A percentile compares a stretch with the other conserved stretches of the same genome.
Conservation (phyloP, 2,888 invertebrate species). For the Volucella zonaria region DNA sequence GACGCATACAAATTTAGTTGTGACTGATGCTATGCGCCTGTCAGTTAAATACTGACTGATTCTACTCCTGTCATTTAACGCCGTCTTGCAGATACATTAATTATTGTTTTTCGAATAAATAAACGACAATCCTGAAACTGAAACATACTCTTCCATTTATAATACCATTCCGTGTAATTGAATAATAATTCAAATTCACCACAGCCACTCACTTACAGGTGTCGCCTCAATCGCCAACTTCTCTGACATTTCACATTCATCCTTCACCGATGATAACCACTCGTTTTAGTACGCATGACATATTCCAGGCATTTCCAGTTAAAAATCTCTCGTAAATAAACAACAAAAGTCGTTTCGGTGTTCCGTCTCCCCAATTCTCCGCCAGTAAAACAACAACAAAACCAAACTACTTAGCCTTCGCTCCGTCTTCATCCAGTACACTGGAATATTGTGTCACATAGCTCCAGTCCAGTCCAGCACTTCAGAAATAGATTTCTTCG, state of each 20-base stretch:
- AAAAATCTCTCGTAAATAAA: slow-evolving; percentile 69
- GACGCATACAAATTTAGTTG: no score
- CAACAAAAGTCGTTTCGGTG: slow-evolving; percentile 62
- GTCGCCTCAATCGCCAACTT: slow-evolving; percentile 10
- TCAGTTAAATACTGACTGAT: no score
- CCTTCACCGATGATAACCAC: slow-evolving; percentile 13
- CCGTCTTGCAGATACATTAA: no score
- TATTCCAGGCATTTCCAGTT: slow-evolving; percentile 55
- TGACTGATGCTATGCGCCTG: no score
- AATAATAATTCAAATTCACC: slow-evolving; percentile 33
- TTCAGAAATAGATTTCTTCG: slow-evolving; percentile 69
- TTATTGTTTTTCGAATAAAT: no score
- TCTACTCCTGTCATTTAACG: no score
- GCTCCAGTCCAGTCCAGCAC: slow-evolving; percentile 63
- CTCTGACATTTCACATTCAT: slow-evolving; percentile 48
- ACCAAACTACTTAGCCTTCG: slow-evolving; percentile 32
- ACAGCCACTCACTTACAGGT: slow-evolving; percentile 43
- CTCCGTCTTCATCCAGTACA: slow-evolving; percentile 44
- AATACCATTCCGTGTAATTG: no score
- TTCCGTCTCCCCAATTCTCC: slow-evolving; percentile 10
- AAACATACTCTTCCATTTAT: no score
- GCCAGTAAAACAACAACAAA: slow-evolving; percentile 43
- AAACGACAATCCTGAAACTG: no score
- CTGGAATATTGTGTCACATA: slow-evolving; percentile 64
- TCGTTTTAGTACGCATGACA: slow-evolving; percentile 38